A percentile compares a stretch with the other conserved stretches of the same genome.
Conservation (phyloP, 2,888 invertebrate species). For the Apotomis betuletana region DNA sequence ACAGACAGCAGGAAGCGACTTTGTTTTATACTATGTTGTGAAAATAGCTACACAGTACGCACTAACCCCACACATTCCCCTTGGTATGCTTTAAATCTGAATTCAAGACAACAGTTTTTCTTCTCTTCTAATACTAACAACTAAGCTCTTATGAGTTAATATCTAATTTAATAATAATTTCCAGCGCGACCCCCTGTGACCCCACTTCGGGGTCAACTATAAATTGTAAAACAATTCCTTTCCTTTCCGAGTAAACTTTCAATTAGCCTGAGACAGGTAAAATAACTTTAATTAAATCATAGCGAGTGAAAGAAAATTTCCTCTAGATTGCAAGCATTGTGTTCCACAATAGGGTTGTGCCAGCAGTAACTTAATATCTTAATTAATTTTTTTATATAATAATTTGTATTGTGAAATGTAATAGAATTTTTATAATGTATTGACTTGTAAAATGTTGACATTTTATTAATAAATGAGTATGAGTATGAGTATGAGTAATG, state of each 20-base stretch:
- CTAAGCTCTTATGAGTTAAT: conserved; percentile 14
- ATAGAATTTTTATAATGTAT: no score
- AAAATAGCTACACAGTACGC: no score
- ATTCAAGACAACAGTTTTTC: neutral
- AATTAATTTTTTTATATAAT: no score
- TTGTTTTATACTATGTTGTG: no score
- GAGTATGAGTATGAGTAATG: no score
- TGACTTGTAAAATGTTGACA: no score
- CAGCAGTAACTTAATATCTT: neutral
- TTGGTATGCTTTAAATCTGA: neutral
- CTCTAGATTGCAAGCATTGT: conserved; percentile 56
- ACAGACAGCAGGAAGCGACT: no score
- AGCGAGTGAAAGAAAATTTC: conserved; percentile 60
- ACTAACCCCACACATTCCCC: neutral
- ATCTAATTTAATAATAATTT: conserved; percentile 53
- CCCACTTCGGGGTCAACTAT: conserved; percentile 53
- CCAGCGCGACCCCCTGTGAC: conserved; percentile 54
- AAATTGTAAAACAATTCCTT: conserved; percentile 66
- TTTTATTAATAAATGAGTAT: no score
- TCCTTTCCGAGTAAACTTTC: conserved; percentile 69
- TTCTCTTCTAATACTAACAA: neutral
- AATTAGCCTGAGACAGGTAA: conserved; percentile 71
- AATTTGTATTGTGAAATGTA: no score
- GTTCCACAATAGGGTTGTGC: conserved; percentile 59
- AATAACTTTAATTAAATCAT: conserved; percentile 81